Conservation (phyloP, 2,113 vertebrate species). For the Lipophrys pholis region DNA sequence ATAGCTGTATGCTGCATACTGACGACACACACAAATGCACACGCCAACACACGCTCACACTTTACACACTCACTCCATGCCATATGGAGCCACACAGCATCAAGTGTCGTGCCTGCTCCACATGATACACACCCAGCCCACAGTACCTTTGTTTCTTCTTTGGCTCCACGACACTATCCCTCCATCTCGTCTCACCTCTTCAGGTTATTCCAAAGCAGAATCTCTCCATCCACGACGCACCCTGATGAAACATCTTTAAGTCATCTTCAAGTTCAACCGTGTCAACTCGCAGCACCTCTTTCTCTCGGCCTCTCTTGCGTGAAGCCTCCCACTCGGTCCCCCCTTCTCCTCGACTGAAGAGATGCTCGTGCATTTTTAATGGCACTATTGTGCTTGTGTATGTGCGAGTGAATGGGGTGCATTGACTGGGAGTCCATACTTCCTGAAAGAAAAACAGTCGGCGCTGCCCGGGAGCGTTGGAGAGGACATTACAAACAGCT, state of each 20-base stretch:
- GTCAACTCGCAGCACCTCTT: conserved; percentile 33
- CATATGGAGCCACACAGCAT: conserved; percentile 81
- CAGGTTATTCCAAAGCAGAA: conserved; percentile 78
- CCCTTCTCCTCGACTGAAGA: conserved; percentile 71
- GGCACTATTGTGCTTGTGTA: conserved; percentile 86
- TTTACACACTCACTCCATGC: conserved; percentile 41
- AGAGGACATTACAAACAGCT: conserved; percentile 35
- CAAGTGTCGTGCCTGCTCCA: conserved; percentile 77
- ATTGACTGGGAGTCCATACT: conserved; percentile 67
- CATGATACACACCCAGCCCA: conserved; percentile 47
- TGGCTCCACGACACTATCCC: conserved; percentile 45
- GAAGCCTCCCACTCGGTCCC: conserved; percentile 58
- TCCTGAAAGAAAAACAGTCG: conserved; percentile 60
- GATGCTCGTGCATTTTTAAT: conserved; percentile 91
- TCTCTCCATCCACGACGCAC: conserved; percentile 59
- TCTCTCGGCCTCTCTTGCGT: conserved; percentile 2
- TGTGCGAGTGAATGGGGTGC: conserved; percentile 69
- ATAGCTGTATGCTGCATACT: too few relatives aligned
- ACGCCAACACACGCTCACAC: neutral
- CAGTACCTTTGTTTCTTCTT: conserved; percentile 57
- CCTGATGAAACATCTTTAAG: conserved; percentile 47
- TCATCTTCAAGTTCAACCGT: conserved; percentile 53
- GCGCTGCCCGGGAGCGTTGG: conserved; percentile 17
- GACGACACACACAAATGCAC: too few relatives aligned
- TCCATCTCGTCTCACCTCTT: conserved; percentile 45